phyloP scores from a whole-genome alignment of 2,113 vertebrate species.

The Tichodroma muraria region DNA sequence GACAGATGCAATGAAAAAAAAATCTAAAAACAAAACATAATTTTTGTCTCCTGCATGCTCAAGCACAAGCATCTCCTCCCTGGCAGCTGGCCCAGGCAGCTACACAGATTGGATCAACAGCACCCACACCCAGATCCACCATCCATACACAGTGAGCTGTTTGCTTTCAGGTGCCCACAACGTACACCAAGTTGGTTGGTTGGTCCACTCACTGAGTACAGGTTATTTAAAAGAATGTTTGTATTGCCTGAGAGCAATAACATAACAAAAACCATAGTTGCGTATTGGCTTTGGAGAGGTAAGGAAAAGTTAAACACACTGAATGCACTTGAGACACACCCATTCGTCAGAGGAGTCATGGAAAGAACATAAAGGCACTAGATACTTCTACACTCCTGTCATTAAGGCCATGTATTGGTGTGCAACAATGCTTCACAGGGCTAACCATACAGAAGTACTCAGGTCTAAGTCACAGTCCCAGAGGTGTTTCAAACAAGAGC shows the following conservation, averaged over 20 bases:
- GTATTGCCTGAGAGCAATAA: not conserved
- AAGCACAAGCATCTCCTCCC: not conserved
- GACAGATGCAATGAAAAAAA: constrained; percentile 21
- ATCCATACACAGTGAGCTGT: not conserved
- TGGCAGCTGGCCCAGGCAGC: not conserved
- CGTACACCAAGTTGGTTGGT: not conserved
- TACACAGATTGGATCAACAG: not conserved
- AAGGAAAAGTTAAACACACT: constrained; percentile 18
- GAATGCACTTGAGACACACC: not conserved
- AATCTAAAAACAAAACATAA: not conserved
- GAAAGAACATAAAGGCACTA: constrained; percentile 31
- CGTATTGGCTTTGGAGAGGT: not conserved
- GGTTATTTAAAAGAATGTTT: not conserved
- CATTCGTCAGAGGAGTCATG: not conserved
- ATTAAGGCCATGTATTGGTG: constrained; percentile 17
- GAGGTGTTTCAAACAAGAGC: not conserved
- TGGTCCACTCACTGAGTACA: not conserved
- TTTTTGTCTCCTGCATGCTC: not conserved
- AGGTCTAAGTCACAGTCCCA: not conserved
- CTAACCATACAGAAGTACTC: constrained; percentile 25
- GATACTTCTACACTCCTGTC: not conserved
- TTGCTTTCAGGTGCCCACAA: not conserved
- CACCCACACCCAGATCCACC: not conserved
- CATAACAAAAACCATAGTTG: not conserved
- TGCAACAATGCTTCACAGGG: constrained; percentile 14